Evolutionary conservation across 1,140 invertebrate genomes (phyloP).

Genomic region (Musca vetustissima): DNA sequence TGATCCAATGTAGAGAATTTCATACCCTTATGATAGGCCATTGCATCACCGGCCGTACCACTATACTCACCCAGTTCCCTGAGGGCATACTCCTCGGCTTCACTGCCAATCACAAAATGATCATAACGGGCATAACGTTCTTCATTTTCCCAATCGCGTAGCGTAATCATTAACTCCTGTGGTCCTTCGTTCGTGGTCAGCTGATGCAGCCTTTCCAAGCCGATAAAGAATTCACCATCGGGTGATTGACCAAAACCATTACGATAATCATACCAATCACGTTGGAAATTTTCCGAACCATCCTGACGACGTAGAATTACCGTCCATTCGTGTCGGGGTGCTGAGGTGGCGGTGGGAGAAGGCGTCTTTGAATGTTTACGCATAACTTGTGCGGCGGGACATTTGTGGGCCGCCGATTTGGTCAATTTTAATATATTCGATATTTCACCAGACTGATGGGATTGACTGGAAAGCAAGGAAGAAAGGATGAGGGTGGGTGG

Average conservation of each 20-base stretch:
- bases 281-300: constrained; percentile 63
- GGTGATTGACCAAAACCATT: constrained; percentile 63
- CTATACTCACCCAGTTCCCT: constrained; percentile 64
- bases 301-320: constrained; percentile 64
- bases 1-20: constrained; percentile 70
- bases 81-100: constrained; percentile 66
- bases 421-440: no score
- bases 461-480: no score
- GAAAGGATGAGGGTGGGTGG: no score
- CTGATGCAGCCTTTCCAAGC: constrained; percentile 60
- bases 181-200: constrained; percentile 59
- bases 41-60: constrained; percentile 67
- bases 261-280: constrained; percentile 64
- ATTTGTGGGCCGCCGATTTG: no score
- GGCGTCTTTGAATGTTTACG: no score
- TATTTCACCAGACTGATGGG: no score
- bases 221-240: constrained; percentile 65
- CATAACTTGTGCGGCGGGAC: no score
- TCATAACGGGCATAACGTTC: constrained; percentile 64
- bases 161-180: constrained; percentile 64
- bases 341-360: no score
- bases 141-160: constrained; percentile 62
- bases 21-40: constrained; percentile 67
- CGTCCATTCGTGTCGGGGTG: constrained; percentile 55
- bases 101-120: constrained; percentile 66